Conservation (phyloP, 2,888 invertebrate genomes). For the Opisthograptis luteolata region DNA sequence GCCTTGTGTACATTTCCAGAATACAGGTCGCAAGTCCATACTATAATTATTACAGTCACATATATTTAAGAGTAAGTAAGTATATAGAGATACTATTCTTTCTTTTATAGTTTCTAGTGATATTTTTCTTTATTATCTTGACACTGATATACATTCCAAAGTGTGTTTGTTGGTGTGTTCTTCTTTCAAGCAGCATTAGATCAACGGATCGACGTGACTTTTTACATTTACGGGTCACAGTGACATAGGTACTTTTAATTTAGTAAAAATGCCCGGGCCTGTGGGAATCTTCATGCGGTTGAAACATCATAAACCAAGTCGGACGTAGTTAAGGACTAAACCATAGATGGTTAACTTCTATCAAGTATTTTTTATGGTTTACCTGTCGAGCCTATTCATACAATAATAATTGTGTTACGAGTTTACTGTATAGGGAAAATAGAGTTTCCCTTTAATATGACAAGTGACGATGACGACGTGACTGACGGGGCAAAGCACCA, state of each 20-base stretch:
- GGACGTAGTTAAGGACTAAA: constrained; percentile 72
- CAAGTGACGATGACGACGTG: constrained; percentile 43
- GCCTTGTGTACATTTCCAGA: constrained; percentile 61
- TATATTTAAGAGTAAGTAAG: no score
- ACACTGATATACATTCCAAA: no score
- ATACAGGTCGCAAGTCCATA: constrained; percentile 72
- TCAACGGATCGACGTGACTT: no score
- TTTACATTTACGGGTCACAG: no score
- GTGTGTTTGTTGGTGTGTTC: no score
- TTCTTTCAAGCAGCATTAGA: no score
- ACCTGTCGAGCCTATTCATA: constrained; percentile 56
- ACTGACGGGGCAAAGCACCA: constrained; percentile 25
- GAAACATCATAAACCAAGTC: no score
- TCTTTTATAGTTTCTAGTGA: no score
- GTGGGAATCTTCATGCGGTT: no score
- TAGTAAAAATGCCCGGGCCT: constrained; percentile 74
- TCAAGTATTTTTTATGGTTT: constrained; percentile 81
- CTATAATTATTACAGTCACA: no score
- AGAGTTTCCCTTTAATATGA: constrained; percentile 50
- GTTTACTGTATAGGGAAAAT: constrained; percentile 58
- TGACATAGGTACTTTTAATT: background rate
- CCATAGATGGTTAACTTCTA: constrained; percentile 73
- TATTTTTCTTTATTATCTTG: no score
- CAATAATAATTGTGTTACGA: constrained; percentile 69
- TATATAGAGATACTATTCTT: no score